A percentile compares a stretch with the other conserved stretches of the same genome.
Evolutionary conservation across 2,888 invertebrate species (phyloP).

Genomic region (Yponomeuta plumbellus): DNA sequence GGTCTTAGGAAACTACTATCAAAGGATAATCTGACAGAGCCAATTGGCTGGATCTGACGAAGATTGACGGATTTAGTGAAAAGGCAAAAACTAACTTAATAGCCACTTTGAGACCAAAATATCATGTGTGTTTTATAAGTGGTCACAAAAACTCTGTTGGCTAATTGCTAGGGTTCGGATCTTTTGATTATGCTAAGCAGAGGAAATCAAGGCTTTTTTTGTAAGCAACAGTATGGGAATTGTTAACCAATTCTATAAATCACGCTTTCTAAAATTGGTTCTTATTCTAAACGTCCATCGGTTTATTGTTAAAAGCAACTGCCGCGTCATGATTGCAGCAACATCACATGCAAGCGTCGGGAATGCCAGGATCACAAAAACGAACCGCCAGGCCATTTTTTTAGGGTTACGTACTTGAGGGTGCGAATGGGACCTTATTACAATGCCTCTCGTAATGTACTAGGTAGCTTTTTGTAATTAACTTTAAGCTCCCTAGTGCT

Average conservation of each 20-base stretch:
- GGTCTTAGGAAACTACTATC: slow-evolving; percentile 47
- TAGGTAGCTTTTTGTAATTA: too few relatives aligned
- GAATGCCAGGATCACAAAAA: background rate
- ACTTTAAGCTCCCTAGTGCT: too few relatives aligned
- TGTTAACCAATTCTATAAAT: slow-evolving; percentile 1
- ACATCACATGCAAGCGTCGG: background rate
- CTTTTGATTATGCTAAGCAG: background rate
- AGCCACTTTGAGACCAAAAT: background rate
- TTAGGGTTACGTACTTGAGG: too few relatives aligned
- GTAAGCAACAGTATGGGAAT: background rate
- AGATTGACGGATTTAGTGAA: slow-evolving; percentile 43
- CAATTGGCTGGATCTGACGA: slow-evolving; percentile 45
- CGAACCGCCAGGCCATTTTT: slow-evolving; percentile 28
- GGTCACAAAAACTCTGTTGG: background rate
- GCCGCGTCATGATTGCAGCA: background rate
- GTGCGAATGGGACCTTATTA: too few relatives aligned
- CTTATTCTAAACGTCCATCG: background rate
- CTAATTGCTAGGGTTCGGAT: background rate
- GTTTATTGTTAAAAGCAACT: background rate
- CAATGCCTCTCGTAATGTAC: too few relatives aligned
- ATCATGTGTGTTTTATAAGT: background rate
- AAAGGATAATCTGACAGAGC: slow-evolving; percentile 43
- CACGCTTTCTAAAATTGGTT: background rate
- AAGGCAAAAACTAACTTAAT: slow-evolving; percentile 20
- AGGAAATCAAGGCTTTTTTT: background rate